phyloP scores from a whole-genome alignment of 2,888 invertebrate species.

The Polydesmus complanatus region DNA sequence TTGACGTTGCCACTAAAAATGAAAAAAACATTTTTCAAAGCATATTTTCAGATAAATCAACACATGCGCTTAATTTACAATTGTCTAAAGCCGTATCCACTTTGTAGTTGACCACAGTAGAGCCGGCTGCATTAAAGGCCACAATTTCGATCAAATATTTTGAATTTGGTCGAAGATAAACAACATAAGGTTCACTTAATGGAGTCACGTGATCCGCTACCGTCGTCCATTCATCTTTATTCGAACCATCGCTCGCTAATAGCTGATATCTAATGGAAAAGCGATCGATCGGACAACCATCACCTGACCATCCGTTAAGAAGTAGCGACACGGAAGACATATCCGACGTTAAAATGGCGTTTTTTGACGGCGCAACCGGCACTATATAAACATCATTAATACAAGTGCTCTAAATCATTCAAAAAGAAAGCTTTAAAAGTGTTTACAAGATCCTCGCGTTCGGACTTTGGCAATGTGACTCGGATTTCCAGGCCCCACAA shows the following conservation, averaged over 20 bases:
- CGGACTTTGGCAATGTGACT: constrained; percentile 13
- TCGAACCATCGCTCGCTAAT: neutral
- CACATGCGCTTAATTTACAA: neutral
- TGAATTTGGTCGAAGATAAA: constrained; percentile 76
- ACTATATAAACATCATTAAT: constrained; percentile 3
- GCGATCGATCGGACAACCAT: constrained; percentile 88
- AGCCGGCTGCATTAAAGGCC: constrained; percentile 17
- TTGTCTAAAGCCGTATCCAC: neutral
- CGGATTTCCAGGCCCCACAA: constrained; percentile 18
- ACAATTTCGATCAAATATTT: constrained; percentile 77
- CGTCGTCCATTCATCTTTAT: constrained; percentile 64
- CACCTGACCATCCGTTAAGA: constrained; percentile 83
- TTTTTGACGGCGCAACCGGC: constrained; percentile 12
- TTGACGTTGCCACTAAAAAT: neutral
- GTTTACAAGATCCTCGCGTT: constrained; percentile 28
- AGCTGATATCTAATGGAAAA: constrained; percentile 82
- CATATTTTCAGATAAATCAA: neutral
- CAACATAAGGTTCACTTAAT: constrained; percentile 67
- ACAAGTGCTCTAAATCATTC: too few species aligned
- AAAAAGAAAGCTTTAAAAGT: too few species aligned
- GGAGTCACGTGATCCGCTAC: constrained; percentile 86
- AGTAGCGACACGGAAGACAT: constrained; percentile 55
- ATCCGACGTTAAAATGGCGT: constrained; percentile 11
- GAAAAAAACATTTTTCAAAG: neutral
- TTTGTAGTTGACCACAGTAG: constrained; percentile 4